Conservation (phyloP, 2,888 invertebrate genomes). For the Anorthoa munda region DNA sequence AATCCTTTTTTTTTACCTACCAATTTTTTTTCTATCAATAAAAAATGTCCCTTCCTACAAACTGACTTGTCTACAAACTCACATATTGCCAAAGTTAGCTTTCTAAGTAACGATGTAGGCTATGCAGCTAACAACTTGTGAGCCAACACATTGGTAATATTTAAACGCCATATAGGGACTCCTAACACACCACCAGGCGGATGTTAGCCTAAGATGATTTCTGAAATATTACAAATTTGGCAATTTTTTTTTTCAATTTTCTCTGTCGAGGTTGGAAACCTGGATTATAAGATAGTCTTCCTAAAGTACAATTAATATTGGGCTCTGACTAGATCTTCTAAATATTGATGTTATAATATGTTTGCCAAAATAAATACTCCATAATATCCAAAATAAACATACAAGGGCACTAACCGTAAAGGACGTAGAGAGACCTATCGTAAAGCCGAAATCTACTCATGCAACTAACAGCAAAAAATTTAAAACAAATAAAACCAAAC, state of each 20-base stretch:
- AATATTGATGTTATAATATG: not conserved
- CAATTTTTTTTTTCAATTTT: too few species aligned
- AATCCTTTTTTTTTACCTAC: not conserved
- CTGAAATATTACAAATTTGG: conserved; percentile 16
- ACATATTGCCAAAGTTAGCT: conserved; percentile 33
- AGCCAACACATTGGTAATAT: conserved; percentile 44
- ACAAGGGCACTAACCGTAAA: too few species aligned
- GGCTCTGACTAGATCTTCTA: not conserved
- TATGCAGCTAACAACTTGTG: conserved; percentile 11
- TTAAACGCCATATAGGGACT: conserved; percentile 34
- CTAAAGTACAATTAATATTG: too few species aligned
- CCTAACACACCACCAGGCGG: conserved; percentile 24
- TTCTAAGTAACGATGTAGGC: conserved; percentile 46
- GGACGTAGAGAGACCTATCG: not conserved
- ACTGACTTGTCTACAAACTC: not conserved
- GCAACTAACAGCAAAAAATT: not conserved
- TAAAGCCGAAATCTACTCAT: not conserved
- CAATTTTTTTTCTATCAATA: too few species aligned
- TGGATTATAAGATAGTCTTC: too few species aligned
- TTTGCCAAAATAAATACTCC: not conserved
- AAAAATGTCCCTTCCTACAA: not conserved
- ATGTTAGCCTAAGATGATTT: conserved; percentile 24
- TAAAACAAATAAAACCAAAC: not conserved
- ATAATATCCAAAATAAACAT: too few species aligned
- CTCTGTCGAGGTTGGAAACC: too few species aligned